These are phyloP conservation scores for Pyxicephalus adspersus DNA, from an alignment of 2,113 vertebrate genomes.

Conservation along the genomic window DNA sequence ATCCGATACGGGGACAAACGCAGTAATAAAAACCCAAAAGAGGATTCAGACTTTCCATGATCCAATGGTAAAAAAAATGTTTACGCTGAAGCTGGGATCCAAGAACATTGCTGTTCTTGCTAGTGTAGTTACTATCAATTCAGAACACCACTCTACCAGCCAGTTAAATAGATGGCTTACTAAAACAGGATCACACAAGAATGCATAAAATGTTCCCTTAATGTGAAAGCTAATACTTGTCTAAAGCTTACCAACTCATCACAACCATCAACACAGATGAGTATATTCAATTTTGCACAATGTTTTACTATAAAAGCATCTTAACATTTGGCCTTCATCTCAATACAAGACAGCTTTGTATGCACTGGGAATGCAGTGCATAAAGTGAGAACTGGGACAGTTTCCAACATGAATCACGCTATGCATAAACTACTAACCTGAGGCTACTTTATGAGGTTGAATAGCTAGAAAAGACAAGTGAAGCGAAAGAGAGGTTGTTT, in stretches of 20 bases:
- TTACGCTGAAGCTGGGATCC: too few species aligned
- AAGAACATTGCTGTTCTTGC: too few species aligned
- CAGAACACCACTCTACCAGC: too few species aligned
- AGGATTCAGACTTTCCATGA: too few species aligned
- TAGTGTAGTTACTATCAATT: too few species aligned
- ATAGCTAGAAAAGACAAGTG: slow-evolving; percentile 10
- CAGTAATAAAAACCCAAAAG: too few species aligned
- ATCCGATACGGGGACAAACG: too few species aligned
- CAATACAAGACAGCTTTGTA: background rate
- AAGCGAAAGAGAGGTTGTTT: slow-evolving; percentile 32
- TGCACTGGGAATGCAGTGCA: background rate
- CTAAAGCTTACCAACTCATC: background rate
- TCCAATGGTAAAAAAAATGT: too few species aligned
- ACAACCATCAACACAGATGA: background rate
- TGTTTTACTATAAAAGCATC: background rate
- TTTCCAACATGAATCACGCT: slow-evolving; percentile 30
- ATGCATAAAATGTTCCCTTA: too few species aligned
- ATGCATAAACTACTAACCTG: slow-evolving; percentile 44
- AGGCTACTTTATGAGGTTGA: slow-evolving; percentile 34
- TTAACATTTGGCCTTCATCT: background rate
- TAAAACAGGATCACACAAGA: background rate
- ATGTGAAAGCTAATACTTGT: background rate
- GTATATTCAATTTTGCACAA: background rate
- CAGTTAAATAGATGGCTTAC: too few species aligned
- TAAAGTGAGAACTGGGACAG: slow-evolving; percentile 1